These are phyloP conservation scores for Papilio xuthus DNA, from an alignment of 1,140 invertebrate species.

Conservation along the genomic window DNA sequence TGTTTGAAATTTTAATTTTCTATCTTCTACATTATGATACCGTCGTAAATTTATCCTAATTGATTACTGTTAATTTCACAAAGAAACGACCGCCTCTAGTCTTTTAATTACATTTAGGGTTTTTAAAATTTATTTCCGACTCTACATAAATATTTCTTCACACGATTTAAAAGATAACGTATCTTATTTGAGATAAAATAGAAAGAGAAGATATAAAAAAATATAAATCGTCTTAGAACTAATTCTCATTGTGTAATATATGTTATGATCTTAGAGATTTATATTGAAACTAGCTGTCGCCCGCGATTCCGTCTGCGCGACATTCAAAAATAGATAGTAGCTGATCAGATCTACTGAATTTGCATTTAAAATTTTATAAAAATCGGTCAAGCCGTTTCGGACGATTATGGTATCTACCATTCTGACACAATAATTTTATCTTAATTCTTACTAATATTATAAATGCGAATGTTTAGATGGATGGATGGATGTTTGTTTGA, in stretches of 20 bases:
- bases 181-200: slow-evolving; percentile 5
- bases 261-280: too few species aligned
- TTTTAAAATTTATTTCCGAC: slow-evolving; percentile 53
- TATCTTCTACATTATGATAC: slow-evolving; percentile 50
- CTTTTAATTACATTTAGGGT: slow-evolving; percentile 64
- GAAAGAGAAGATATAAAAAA: neutral
- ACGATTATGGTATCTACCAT: too few species aligned
- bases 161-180: slow-evolving; percentile 17
- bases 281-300: too few species aligned
- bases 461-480: too few species aligned
- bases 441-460: too few species aligned
- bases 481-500: too few species aligned
- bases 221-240: neutral
- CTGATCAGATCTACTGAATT: too few species aligned
- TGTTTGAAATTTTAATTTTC: slow-evolving; percentile 52
- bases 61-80: slow-evolving; percentile 68
- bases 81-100: slow-evolving; percentile 58
- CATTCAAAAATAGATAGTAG: too few species aligned
- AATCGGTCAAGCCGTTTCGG: too few species aligned
- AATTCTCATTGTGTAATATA: neutral
- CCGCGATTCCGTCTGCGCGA: too few species aligned
- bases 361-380: too few species aligned
- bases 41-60: slow-evolving; percentile 67
- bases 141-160: slow-evolving; percentile 42
- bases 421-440: too few species aligned